Evolutionary conservation across 1,140 invertebrate species (phyloP).

Genomic region (Papilio polytes): DNA sequence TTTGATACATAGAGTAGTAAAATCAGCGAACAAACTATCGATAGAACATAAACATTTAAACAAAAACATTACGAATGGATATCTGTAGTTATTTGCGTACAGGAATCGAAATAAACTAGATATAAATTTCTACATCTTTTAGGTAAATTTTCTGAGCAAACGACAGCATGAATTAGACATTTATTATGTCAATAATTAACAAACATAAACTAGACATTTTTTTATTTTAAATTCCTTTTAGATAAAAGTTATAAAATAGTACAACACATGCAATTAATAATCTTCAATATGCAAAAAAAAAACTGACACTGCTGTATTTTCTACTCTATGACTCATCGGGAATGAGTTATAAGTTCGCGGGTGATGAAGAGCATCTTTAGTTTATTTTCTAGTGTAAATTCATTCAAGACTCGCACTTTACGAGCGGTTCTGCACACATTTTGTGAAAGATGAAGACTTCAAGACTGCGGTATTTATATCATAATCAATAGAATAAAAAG

Average conservation of each 20-base stretch:
- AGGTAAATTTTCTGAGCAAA: no score
- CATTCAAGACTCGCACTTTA: not conserved
- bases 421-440: not conserved
- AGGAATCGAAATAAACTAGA: no score
- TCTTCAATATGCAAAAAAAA: not conserved
- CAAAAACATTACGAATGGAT: no score
- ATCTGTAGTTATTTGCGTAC: no score
- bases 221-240: no score
- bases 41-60: not conserved
- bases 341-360: constrained; percentile 6
- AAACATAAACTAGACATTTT: no score
- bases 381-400: constrained; percentile 24
- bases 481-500: not conserved
- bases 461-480: not conserved
- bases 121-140: no score
- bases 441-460: not conserved
- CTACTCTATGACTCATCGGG: not conserved
- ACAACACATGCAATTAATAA: not conserved
- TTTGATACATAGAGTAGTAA: not conserved
- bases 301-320: not conserved
- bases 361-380: not conserved
- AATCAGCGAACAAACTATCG: not conserved
- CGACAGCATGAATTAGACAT: no score
- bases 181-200: no score
- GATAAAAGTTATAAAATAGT: not conserved